A percentile compares a stretch with the other conserved stretches of the same genome.
phyloP scores from a whole-genome alignment of 2,888 invertebrate species.

The Magallana nippona region DNA sequence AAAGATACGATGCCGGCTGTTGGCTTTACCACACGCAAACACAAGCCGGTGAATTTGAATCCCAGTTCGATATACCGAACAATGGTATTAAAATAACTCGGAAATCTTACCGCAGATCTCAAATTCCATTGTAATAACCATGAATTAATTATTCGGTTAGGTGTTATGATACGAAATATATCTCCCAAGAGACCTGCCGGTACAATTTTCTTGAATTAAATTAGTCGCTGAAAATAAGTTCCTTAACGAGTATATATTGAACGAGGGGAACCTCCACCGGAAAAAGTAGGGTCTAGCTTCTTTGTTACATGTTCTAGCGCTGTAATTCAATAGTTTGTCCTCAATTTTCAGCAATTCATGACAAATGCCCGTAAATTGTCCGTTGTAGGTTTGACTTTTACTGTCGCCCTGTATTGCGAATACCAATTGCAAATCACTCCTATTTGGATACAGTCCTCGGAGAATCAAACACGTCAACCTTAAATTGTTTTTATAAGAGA shows the following conservation, averaged over 20 bases:
- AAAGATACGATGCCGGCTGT: background rate
- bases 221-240: conserved; percentile 6
- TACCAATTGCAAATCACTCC: conserved; percentile 14
- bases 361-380: conserved; percentile 11
- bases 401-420: conserved; percentile 15
- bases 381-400: background rate
- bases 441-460: background rate
- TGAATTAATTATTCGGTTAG: conserved; percentile 21
- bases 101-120: conserved; percentile 18
- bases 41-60: background rate
- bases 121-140: conserved; percentile 8
- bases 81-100: background rate
- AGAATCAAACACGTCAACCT: conserved; percentile 27
- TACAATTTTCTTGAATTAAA: background rate
- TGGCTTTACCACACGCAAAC: background rate
- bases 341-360: conserved; percentile 5
- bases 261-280: background rate
- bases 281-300: background rate
- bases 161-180: background rate
- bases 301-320: background rate
- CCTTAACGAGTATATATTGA: background rate
- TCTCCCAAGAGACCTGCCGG: background rate
- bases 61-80: background rate
- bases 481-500: conserved; percentile 12
- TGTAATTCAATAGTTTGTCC: conserved; percentile 6